Evolutionary conservation across 37 sponge, comb jelly and placozoan genomes (phyloP), one percentile per base, ranked within the genome.

Genomic region (Halichondria panicea): DNA sequence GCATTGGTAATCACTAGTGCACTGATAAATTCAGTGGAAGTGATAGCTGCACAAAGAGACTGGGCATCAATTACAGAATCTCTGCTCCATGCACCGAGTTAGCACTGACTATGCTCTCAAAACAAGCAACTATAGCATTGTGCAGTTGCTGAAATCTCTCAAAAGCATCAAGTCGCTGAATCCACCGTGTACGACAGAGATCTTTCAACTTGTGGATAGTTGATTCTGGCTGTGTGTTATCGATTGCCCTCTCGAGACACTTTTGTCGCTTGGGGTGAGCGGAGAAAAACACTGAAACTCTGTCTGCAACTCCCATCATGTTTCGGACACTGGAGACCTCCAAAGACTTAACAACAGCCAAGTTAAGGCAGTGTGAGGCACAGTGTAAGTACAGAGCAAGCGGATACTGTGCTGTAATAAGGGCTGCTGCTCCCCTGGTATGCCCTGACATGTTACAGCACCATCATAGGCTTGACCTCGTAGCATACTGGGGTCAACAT

Each of bases 111-210:
- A 86, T 81, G 25, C 35, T 63, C 42, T 86, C 68, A 27, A 86
- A 42, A 55, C 81, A 79, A 40, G 54, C 69, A 71, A 71, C 78
- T 55, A 84, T 55, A 37, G 84, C 64, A 21, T 32, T 28, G 41
- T 66, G 77, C 15, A 84, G 85, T 19, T 64, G 25, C 40, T 70
- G 58, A 70, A 85, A 77, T 54, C 44, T 31, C 34, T 81, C 40
- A 8, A 71, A 72, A 25, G 88, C 73, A 44, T 84, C 80, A 40
- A 78, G 72, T 21, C 77, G 21, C 64, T 80, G 63, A 39, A 89
- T 74, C 78, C 81, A 84, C 50, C 77, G 39, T 21, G 80, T 82
- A 31, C 82, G 71, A 62, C 88, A 87, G 4, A 79, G 35, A 48
- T 87, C 82, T 41, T 78, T 85, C 52, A 83, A 53, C 70, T 88